A percentile compares a stretch with the other conserved stretches of the same genome.
phyloP scores from a whole-genome alignment of 2,113 vertebrate species.

The Holacanthus passer region DNA sequence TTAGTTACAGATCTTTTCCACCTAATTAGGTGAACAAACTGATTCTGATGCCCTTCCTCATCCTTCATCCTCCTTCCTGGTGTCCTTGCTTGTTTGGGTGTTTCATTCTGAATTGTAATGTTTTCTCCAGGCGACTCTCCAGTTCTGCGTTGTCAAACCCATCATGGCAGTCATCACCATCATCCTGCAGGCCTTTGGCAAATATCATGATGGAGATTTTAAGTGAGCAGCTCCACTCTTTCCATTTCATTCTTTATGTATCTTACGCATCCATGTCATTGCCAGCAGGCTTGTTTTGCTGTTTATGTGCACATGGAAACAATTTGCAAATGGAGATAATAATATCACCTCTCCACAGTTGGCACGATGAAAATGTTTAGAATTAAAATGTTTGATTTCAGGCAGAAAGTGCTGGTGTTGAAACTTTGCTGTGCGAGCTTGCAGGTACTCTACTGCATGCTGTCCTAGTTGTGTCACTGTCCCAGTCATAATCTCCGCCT shows the following conservation, averaged over 20 bases:
- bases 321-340: constrained; percentile 52
- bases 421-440: constrained; percentile 19
- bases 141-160: constrained; percentile 98
- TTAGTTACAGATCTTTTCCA: constrained; percentile 9
- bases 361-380: constrained; percentile 26
- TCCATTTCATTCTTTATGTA: constrained; percentile 35
- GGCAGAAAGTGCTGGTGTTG: constrained; percentile 23
- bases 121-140: constrained; percentile 91
- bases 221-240: constrained; percentile 86
- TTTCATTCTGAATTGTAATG: constrained; percentile 60
- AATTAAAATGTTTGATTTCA: constrained; percentile 31
- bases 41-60: background rate
- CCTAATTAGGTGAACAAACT: constrained; percentile 22
- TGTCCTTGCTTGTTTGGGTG: constrained; percentile 41
- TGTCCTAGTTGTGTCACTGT: constrained; percentile 12
- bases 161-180: constrained; percentile 95
- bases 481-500: background rate
- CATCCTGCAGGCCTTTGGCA: constrained; percentile 93
- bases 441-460: constrained; percentile 16
- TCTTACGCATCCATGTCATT: constrained; percentile 27
- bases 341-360: constrained; percentile 44
- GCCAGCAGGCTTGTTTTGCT: constrained; percentile 51
- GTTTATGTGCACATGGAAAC: constrained; percentile 44
- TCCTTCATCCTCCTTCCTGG: background rate
- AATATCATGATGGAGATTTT: constrained; percentile 97